phyloP scores from a whole-genome alignment of 2,888 invertebrate species.

The Campoplex capitator region DNA sequence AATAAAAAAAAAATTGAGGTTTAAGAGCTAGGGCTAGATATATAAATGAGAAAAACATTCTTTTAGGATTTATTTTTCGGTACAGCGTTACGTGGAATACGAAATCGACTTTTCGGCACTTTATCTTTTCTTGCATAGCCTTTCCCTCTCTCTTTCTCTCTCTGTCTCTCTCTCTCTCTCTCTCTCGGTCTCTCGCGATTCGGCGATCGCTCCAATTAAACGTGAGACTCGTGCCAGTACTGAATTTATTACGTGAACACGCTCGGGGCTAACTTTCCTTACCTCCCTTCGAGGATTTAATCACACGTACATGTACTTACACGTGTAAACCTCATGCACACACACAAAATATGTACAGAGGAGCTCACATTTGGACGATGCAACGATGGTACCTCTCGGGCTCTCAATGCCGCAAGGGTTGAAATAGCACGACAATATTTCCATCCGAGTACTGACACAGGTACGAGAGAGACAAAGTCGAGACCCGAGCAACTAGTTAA shows the following conservation, averaged over 20 bases:
- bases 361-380: slow-evolving; percentile 23
- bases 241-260: slow-evolving; percentile 56
- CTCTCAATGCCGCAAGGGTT: not conserved
- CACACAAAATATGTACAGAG: slow-evolving; percentile 13
- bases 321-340: not conserved
- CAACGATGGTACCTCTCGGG: slow-evolving; percentile 17
- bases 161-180: not conserved
- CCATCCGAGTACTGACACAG: not conserved
- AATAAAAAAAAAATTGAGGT: not conserved
- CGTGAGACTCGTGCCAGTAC: slow-evolving; percentile 33
- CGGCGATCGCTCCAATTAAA: slow-evolving; percentile 56
- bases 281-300: slow-evolving; percentile 2
- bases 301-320: not conserved
- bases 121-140: not conserved
- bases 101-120: slow-evolving; percentile 31
- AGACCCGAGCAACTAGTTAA: slow-evolving; percentile 51
- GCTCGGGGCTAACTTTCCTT: slow-evolving; percentile 43
- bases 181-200: not conserved
- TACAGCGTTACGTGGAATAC: slow-evolving; percentile 55
- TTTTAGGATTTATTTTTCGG: slow-evolving; percentile 47
- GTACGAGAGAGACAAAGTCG: slow-evolving; percentile 24
- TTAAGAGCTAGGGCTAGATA: not conserved
- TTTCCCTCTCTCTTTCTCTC: not conserved
- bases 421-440: slow-evolving; percentile 36
- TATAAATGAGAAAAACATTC: slow-evolving; percentile 14